Evolutionary conservation across 1,140 invertebrate genomes (phyloP), one percentile per base, ranked within the genome.

Genomic region (Sitophilus oryzae): DNA sequence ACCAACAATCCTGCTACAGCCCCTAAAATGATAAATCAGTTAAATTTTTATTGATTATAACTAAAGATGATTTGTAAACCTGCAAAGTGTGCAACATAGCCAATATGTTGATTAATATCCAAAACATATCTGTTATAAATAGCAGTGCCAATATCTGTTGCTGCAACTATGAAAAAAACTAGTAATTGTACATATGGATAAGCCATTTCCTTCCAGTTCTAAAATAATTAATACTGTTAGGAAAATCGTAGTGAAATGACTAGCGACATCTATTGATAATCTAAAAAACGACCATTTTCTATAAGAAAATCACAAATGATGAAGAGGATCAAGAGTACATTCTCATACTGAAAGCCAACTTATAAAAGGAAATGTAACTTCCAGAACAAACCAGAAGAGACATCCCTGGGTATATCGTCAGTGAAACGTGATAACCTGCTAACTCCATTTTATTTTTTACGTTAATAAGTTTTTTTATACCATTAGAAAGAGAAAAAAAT

Each of bases 131-230:
- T 77, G 62, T 84, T 80, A 69, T 91, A 86, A n/a, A 93, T 76
- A 1, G 91, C 89, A 15, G 88, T 86, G 14, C 89, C 88, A 35
- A 93, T 73, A 41, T 66, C 65, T 21, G 84, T 80, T 0, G 72
- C 76, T 1, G 82, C 82, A 49, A 95, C 77, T 0, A 89, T 66
- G 0, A 91, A 56, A 63, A 93, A 89, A 15, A 89, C 80, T 16
- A 90, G 64, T 6, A 93, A 71, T 60, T 94, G 88, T 0, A 89
- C 74, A 37, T 86, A 77, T 0, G 89, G 88, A 67, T 86, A 91
- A 65, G 92, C 87, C 91, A 96, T 95, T 73, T 96, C 89, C 34
- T 77, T 75, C 87, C 90, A 96, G 71, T 96, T 96, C 87, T 89
- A 68, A 23, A 77, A 77, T 55, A 66, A 54, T 62, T 65, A 41